Evolutionary conservation across 2,888 invertebrate genomes (phyloP).

Genomic region (Lithophane socia): DNA sequence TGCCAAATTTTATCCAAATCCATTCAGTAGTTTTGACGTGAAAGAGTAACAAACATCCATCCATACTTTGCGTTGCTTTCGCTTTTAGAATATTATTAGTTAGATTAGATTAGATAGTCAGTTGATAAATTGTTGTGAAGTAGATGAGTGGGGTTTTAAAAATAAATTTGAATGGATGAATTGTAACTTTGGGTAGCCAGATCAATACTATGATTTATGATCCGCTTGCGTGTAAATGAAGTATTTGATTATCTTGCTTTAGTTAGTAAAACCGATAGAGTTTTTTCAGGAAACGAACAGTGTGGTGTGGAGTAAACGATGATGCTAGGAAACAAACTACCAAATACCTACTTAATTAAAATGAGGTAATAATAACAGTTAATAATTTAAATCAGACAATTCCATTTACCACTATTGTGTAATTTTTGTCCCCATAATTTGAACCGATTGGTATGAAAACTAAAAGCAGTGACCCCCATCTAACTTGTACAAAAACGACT

Average conservation of each 20-base stretch:
- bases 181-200: neutral
- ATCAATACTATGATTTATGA: neutral
- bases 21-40: no score
- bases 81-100: no score
- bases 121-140: neutral
- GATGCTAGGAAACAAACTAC: no score
- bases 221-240: neutral
- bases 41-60: no score
- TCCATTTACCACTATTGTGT: no score
- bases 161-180: slow-evolving; percentile 13
- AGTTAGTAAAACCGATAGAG: neutral
- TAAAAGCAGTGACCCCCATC: neutral
- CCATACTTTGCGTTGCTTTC: no score
- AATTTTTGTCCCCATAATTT: neutral
- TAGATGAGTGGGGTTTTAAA: neutral
- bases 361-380: no score
- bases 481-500: slow-evolving; percentile 1
- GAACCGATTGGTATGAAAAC: neutral
- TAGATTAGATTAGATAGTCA: neutral
- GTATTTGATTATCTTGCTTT: neutral
- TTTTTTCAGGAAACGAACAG: no score
- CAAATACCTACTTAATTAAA: no score
- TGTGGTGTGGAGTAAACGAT: neutral
- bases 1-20: no score
- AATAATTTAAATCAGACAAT: neutral